phyloP scores from a whole-genome alignment of 2,113 vertebrate species.

The Rhegmatorhina hoffmannsi region DNA sequence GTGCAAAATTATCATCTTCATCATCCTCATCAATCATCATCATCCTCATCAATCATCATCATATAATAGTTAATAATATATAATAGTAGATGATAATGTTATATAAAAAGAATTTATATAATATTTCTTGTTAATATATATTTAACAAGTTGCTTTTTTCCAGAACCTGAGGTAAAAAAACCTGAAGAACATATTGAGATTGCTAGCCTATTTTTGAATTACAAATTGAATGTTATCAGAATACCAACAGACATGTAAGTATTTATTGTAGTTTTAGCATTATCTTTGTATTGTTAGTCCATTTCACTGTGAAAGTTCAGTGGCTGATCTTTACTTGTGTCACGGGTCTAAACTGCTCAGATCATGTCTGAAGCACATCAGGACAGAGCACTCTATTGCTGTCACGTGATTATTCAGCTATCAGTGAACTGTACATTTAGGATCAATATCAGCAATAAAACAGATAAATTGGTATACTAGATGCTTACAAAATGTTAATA shows the following conservation, averaged over 20 bases:
- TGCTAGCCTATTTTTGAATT: constrained; percentile 76
- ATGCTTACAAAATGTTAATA: neutral
- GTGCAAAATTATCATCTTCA: neutral
- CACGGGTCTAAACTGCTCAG: neutral
- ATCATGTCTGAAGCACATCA: neutral
- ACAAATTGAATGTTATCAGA: constrained; percentile 56
- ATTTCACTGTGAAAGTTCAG: neutral
- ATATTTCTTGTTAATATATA: neutral
- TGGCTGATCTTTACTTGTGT: neutral
- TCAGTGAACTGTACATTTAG: neutral
- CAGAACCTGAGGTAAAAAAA: constrained; percentile 66
- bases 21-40: too few relatives aligned
- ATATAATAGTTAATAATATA: neutral
- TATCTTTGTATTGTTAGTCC: neutral
- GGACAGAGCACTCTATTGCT: neutral
- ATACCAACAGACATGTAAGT: constrained; percentile 74
- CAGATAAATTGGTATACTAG: neutral
- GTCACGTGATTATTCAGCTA: neutral
- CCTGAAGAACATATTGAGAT: constrained; percentile 78
- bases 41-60: too few relatives aligned
- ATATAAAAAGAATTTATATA: neutral
- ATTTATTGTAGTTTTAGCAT: neutral
- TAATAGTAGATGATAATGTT: neutral
- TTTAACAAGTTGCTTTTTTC: neutral
- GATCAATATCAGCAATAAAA: neutral